Percentiles rank a stretch among this genome's conserved stretches.
phyloP scores from a whole-genome alignment of 2,113 vertebrate species.

The Platysternon megacephalum region DNA sequence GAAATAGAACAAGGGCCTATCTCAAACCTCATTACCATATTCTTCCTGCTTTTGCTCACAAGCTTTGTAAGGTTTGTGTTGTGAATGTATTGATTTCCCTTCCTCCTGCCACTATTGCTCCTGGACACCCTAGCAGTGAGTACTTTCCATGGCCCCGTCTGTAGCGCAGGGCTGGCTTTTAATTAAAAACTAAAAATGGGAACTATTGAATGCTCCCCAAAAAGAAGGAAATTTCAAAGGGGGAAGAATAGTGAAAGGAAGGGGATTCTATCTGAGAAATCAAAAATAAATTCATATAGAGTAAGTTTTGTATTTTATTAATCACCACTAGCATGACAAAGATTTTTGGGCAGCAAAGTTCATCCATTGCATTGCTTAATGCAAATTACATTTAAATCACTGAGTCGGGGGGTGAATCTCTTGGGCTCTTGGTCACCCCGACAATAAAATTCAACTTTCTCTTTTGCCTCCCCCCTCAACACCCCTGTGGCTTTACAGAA shows the following conservation, averaged over 20 bases:
- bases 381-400: neutral
- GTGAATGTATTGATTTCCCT: neutral
- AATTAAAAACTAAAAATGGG: neutral
- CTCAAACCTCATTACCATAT: neutral
- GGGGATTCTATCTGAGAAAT: neutral
- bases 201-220: neutral
- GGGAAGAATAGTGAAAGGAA: neutral
- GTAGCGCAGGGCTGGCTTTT: neutral
- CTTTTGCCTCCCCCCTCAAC: too few relatives aligned
- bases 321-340: neutral
- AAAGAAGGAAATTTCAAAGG: neutral
- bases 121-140: neutral
- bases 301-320: accelerated
- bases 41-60: conserved; percentile 27
- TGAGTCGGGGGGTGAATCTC: neutral
- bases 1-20: neutral
- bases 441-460: neutral
- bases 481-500: neutral
- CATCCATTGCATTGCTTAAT: neutral
- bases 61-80: conserved; percentile 25
- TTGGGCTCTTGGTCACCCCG: neutral
- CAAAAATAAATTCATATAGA: neutral
- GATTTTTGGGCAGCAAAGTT: neutral
- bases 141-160: conserved; percentile 17
- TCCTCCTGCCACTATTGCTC: conserved; percentile 31